These are phyloP conservation scores for Thyatira batis DNA, from an alignment of 2,888 invertebrate genomes.

Conservation along the genomic window DNA sequence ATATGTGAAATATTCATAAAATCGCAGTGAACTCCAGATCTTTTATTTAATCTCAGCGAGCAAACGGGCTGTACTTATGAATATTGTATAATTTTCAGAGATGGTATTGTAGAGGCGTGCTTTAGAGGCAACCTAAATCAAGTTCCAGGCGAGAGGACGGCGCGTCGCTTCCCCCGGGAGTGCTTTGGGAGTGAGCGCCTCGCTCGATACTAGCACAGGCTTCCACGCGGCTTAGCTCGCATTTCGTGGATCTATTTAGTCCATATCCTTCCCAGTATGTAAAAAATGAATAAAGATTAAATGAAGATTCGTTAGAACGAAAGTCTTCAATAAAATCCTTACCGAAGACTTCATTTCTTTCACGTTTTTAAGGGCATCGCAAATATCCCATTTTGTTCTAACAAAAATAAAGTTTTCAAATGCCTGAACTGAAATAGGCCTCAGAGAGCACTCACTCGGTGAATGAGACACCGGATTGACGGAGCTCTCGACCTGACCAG, in stretches of 20 bases:
- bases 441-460: no score
- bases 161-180: not conserved
- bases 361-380: no score
- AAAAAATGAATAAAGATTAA: no score
- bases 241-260: no score
- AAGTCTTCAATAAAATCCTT: no score
- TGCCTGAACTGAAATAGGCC: not conserved
- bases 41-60: not conserved
- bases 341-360: no score
- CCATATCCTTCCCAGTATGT: no score
- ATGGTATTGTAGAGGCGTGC: not conserved
- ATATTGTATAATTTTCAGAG: not conserved
- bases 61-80: not conserved
- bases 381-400: no score
- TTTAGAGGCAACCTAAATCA: not conserved
- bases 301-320: no score
- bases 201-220: not conserved
- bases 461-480: not conserved
- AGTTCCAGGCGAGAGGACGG: not conserved
- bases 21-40: not conserved
- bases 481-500: not conserved
- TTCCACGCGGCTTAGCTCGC: no score
- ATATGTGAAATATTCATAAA: not conserved
- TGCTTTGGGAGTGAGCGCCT: not conserved
- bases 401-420: not conserved